phyloP scores from a whole-genome alignment of 2,888 invertebrate species.

The Achlya flavicornis region DNA sequence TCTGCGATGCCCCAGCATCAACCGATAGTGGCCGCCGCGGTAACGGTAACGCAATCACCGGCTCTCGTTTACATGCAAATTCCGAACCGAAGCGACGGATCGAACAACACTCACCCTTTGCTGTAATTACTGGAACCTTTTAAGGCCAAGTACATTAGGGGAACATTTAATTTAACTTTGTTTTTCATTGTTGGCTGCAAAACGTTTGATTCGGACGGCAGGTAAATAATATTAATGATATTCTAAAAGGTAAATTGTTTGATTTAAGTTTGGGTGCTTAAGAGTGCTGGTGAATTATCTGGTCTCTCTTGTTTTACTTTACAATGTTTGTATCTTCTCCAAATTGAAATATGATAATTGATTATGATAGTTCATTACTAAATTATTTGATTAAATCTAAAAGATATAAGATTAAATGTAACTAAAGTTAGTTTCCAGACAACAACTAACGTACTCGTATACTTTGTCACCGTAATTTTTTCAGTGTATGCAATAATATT shows the following conservation, averaged over 20 bases:
- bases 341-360: too few relatives aligned
- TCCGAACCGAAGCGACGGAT: constrained; percentile 27
- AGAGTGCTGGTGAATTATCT: neutral
- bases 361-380: too few relatives aligned
- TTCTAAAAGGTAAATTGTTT: constrained; percentile 6
- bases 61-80: constrained; percentile 69
- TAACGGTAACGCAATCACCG: constrained; percentile 51
- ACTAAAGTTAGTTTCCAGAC: too few relatives aligned
- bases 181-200: constrained; percentile 9
- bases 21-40: constrained; percentile 31
- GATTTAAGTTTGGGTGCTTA: constrained; percentile 5
- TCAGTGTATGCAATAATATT: too few relatives aligned
- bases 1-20: constrained; percentile 18
- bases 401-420: too few relatives aligned
- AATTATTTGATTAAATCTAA: too few relatives aligned
- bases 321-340: too few relatives aligned
- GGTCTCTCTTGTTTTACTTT: too few relatives aligned
- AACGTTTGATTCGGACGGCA: neutral
- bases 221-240: constrained; percentile 5
- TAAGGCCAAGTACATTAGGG: constrained; percentile 16
- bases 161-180: constrained; percentile 15
- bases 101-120: constrained; percentile 18
- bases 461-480: too few relatives aligned
- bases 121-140: constrained; percentile 19
- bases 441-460: too few relatives aligned